Percentiles rank a stretch among this genome's conserved stretches.
Evolutionary conservation across 2,113 vertebrate species (phyloP).

Genomic region (Gambusia holbrooki): DNA sequence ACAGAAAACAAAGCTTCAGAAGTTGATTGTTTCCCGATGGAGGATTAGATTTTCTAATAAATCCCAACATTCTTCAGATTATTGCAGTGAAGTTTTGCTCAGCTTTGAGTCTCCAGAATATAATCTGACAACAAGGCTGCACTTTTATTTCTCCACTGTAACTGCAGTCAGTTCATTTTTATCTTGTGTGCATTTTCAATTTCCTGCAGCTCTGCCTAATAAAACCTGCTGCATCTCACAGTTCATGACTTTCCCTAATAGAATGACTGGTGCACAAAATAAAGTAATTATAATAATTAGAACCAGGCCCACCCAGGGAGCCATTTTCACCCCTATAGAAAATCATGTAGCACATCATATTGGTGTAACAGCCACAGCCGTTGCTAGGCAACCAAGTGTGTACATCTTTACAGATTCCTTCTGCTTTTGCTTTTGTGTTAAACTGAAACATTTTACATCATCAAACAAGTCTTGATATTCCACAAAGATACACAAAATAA

Average conservation of each 20-base stretch:
- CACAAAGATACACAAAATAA: neutral
- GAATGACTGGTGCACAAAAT: neutral
- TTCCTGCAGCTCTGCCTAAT: neutral
- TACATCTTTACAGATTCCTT: no score
- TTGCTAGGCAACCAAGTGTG: neutral
- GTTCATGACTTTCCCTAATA: neutral
- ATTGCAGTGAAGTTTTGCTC: no score
- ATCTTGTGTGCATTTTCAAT: neutral
- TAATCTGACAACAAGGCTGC: neutral
- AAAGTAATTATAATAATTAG: conserved; percentile 1
- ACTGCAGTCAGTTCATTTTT: neutral
- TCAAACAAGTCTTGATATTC: neutral
- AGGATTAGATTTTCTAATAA: neutral
- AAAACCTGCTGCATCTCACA: neutral
- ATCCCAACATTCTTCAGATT: neutral
- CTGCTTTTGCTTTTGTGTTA: neutral
- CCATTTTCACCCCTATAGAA: neutral
- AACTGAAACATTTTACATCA: neutral
- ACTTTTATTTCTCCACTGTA: neutral
- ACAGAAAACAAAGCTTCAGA: no score
- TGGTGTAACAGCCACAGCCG: neutral
- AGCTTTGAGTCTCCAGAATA: no score
- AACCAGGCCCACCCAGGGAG: neutral
- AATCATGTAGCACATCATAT: neutral
- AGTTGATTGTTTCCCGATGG: no score